Evolutionary conservation across 2,888 invertebrate species (phyloP), one percentile per base, ranked within the genome.

Genomic region (Cantharis nigra): DNA sequence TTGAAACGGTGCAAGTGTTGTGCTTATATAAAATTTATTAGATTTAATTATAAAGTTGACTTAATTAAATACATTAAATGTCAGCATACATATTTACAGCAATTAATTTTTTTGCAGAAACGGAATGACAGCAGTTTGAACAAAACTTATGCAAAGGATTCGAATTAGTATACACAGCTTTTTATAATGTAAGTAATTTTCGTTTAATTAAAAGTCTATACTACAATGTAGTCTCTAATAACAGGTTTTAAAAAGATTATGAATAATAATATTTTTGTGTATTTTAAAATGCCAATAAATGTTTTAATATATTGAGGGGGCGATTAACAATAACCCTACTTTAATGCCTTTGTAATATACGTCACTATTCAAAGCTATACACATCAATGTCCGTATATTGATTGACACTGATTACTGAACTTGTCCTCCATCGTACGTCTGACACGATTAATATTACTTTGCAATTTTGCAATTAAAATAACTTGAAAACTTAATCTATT

Each of bases 361-460:
- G 78, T 76, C 78, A 79, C 49, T 72, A 79, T 79, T 78, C 73
- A 73, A 76, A 78, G 71, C 79, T 70, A 78, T 79, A 30, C 74
- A 72, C 77, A 80, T 81, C 81, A 80, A 78, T 80, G 80, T 77
- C 73, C 72, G 73, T 74, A 72, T 75, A 80, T 75, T 78, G 80
- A 81, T 80, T 81, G 82, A 82, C 82, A 80, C 78, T 82, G 80
- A 82, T 81, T 81, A 79, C 80, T 65, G 70, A 75, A 75, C 76
- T 70, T 76, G 76, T 76, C 76, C 72, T 76, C 65, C 63, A 28
- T 70, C 77, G 75, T 78, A 76, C 77, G 80, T 80, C 77, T 71
- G 78, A 73, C 71, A 70, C 79, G 77, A 80, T 81, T 81, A 81
- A 81, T 81, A 81, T 81, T 80, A 78, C 70, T 30, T 67, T 16